Evolutionary conservation across 1,140 invertebrate genomes (phyloP), one percentile per base, ranked within the genome.

Genomic region (Rhyzopertha dominica): DNA sequence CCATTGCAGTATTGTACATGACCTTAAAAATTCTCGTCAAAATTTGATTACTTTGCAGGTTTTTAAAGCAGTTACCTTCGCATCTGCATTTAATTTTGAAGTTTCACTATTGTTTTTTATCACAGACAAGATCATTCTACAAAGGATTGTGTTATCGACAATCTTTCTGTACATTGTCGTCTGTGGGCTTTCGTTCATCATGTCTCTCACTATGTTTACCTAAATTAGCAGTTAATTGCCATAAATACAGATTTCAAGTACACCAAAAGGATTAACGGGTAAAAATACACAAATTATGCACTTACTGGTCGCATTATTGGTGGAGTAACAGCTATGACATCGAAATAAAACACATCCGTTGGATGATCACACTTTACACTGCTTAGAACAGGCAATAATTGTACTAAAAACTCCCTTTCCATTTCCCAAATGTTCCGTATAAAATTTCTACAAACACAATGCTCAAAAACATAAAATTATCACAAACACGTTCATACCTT

Each of bases 311-410:
- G 75, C 12, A 87, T 85, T 61, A 82, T 84, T 1, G 87, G 80
- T 10, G 96, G 94, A 19, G 90, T 74, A 2, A 99, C 92, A 5
- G 86, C 77, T 26, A 99, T 64, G 0, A 84, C 69, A 46, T 90
- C 80, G 53, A 92, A 75, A 56, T 96, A 99, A 63, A 98, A 92
- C 34, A 88, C 63, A 73, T 98, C 90, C 8, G 88, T 87, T 0
- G 92, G 84, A 63, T 79, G 71, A 49, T 78, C 63, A 0, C 54
- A 49, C 0, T 74, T 68, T 67, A 69, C 25, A 62, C 65, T 43
- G 58, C 69, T 74, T 3, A 97, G 68, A 38, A 89, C 77, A 0
- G 90, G 86, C 37, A 87, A 78, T 4, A 95, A 65, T 3, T 79
- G 63, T 51, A 70, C 69, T 0, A 98, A 62, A 26, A 92, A 69